Evolutionary conservation across 1,140 invertebrate species (phyloP).

Genomic region (Myzus persicae): DNA sequence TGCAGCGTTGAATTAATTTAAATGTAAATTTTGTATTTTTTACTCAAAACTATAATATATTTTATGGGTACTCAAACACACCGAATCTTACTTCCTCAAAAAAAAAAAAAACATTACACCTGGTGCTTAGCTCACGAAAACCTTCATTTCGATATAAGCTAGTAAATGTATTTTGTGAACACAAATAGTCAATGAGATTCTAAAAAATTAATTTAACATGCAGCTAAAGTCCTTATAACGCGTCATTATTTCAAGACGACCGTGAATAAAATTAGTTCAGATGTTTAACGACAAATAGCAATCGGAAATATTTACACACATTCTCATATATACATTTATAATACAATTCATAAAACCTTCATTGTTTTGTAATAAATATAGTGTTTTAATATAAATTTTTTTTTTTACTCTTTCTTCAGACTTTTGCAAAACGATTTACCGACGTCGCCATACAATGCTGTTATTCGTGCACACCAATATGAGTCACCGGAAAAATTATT

Average conservation of each 20-base stretch:
- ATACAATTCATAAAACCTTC: background rate
- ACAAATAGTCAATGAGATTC: background rate
- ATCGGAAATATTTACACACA: background rate
- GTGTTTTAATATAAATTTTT: background rate
- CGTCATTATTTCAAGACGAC: background rate
- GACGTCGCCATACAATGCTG: background rate
- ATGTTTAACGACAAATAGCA: background rate
- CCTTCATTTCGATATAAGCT: background rate
- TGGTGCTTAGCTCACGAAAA: background rate
- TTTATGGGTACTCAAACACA: background rate
- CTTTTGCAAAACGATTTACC: background rate
- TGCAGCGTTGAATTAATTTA: background rate
- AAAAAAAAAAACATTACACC: background rate
- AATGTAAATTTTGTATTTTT: background rate
- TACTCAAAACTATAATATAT: background rate
- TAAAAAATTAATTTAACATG: background rate
- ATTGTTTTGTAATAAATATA: background rate
- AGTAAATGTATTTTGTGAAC: background rate
- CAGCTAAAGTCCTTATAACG: background rate
- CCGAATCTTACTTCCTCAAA: background rate
- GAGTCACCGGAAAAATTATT: background rate
- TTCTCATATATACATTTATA: background rate
- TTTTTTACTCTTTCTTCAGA: background rate
- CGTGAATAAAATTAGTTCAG: constrained; percentile 22
- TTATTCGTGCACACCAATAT: too few relatives aligned